Evolutionary conservation across 2,888 invertebrate genomes (phyloP).

Genomic region (Drosophila picticornis): DNA sequence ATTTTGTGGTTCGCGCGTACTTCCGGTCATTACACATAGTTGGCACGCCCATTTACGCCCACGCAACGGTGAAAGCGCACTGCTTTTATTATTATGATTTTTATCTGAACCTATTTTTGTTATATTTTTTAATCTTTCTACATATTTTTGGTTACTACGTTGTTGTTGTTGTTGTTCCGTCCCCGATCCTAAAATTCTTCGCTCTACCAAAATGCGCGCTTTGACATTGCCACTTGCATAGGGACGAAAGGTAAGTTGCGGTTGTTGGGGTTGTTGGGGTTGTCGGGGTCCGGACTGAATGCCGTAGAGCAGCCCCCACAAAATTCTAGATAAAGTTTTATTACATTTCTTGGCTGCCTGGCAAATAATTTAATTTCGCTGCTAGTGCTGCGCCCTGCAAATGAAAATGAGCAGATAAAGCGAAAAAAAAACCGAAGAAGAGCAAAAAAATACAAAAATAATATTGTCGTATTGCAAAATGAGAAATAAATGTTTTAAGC

Average conservation of each 20-base stretch:
- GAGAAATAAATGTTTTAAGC: constrained; percentile 60
- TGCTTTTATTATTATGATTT: constrained; percentile 73
- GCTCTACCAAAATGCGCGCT: constrained; percentile 29
- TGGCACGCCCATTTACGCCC: constrained; percentile 41
- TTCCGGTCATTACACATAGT: constrained; percentile 75
- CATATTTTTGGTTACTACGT: constrained; percentile 62
- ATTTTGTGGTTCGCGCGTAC: constrained; percentile 46
- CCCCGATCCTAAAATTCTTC: constrained; percentile 36
- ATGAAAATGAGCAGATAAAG: constrained; percentile 28
- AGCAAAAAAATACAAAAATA: constrained; percentile 49
- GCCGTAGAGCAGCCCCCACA: constrained; percentile 1
- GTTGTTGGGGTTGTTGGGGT: constrained; percentile 40
- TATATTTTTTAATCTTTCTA: constrained; percentile 66
- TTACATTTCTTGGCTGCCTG: constrained; percentile 59
- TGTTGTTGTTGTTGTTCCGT: constrained; percentile 62
- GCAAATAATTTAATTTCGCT: constrained; percentile 75
- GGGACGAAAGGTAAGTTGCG: constrained; percentile 73
- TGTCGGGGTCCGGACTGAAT: constrained; percentile 6
- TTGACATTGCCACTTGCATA: constrained; percentile 57
- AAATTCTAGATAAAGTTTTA: constrained; percentile 66
- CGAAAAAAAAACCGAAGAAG: background rate
- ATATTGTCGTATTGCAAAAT: constrained; percentile 58
- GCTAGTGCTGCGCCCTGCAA: constrained; percentile 36
- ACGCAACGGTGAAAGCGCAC: constrained; percentile 49
- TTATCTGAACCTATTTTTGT: constrained; percentile 49